Conservation (phyloP, 2,888 invertebrate species). For the Cyaniris semiargus region DNA sequence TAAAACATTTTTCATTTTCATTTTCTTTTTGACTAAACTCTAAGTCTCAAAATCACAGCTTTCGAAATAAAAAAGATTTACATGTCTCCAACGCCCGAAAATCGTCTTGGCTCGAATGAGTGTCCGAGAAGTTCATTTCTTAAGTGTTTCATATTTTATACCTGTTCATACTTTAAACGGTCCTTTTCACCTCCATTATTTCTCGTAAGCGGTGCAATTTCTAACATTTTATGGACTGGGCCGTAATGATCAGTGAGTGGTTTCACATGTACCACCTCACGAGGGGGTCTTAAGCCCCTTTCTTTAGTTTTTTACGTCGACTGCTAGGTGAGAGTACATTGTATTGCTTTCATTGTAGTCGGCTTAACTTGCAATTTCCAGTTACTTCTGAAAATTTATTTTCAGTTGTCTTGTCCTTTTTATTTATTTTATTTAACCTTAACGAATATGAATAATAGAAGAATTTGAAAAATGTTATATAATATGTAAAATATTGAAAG, state of each 20-base stretch:
- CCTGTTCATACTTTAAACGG: slow-evolving; percentile 17
- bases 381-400: slow-evolving; percentile 17
- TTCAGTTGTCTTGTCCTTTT: slow-evolving; percentile 5
- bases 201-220: slow-evolving; percentile 39
- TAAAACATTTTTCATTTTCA: no score
- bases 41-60: no score
- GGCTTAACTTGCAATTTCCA: slow-evolving; percentile 35
- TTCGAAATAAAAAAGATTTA: background rate
- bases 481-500: no score
- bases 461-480: no score
- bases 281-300: slow-evolving; percentile 54
- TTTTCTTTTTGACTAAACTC: no score
- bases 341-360: slow-evolving; percentile 56
- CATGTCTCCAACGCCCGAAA: background rate
- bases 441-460: no score
- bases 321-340: slow-evolving; percentile 55
- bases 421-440: background rate
- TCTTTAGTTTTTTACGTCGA: slow-evolving; percentile 67
- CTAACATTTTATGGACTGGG: slow-evolving; percentile 42
- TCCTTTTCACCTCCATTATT: slow-evolving; percentile 38
- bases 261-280: slow-evolving; percentile 69
- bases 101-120: background rate
- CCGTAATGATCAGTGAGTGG: slow-evolving; percentile 64
- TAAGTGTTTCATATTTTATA: slow-evolving; percentile 14
- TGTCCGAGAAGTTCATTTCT: background rate